These are phyloP conservation scores for Acropternis orthonyx DNA, from an alignment of 2,797 vertebrate species.

Conservation along the genomic window DNA sequence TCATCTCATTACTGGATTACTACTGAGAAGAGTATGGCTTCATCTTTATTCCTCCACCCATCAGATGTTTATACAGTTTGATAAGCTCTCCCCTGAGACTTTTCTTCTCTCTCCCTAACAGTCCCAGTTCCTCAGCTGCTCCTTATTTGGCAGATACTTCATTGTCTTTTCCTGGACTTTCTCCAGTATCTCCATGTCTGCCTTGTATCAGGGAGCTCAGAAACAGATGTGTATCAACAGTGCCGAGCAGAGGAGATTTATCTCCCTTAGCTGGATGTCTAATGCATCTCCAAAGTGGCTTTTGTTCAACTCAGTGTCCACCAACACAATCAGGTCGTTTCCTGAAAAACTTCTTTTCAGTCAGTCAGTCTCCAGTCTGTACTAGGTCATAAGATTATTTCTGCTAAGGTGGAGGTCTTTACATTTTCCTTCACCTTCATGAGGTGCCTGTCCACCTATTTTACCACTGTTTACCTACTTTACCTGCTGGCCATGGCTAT, in stretches of 20 bases:
- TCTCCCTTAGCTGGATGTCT: too few species aligned
- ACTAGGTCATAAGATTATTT: not conserved
- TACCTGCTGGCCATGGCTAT: too few species aligned
- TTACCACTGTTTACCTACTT: too few species aligned
- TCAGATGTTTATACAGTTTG: not conserved
- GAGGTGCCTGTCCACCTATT: not conserved
- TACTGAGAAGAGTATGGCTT: not conserved
- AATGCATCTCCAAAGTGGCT: not conserved
- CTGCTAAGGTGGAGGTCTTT: not conserved
- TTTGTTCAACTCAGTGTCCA: not conserved
- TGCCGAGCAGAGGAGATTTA: not conserved
- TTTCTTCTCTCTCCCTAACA: not conserved
- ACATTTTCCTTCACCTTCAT: not conserved
- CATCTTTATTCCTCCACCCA: not conserved
- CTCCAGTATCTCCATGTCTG: not conserved
- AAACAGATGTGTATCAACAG: not conserved
- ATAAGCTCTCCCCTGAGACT: not conserved
- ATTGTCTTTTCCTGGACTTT: not conserved
- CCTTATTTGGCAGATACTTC: not conserved
- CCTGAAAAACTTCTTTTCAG: not conserved
- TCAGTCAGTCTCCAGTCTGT: not conserved
- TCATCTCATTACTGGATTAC: not conserved
- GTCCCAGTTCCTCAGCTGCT: not conserved
- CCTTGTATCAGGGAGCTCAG: not conserved
- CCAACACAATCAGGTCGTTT: not conserved